Base-by-base conservation (phyloP, 2,888 invertebrate species). In the Cheilosia vulpina region DNA sequence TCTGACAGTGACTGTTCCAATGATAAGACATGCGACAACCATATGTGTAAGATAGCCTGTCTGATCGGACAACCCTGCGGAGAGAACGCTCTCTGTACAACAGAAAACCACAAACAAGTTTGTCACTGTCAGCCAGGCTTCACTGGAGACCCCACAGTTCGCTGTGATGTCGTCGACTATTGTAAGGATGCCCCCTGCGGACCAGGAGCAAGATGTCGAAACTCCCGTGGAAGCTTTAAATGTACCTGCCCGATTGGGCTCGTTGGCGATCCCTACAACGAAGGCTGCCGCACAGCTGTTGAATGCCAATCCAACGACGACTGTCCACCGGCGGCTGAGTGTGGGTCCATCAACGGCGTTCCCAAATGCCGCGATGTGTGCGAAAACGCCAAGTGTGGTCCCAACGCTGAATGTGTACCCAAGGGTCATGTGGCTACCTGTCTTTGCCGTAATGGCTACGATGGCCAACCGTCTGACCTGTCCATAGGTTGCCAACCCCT, bases 51-150 rank as follows among this genome's bases (percentile, higher is more conserved):
- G 93, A 96, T 97, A 82, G 96, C 97, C 17, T 98, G 98, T 90
- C 93, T 97, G 21, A 94, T 95, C 4, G 93, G 95, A n/a, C 96
- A 97, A 91, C 95, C 96, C 17, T 98, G 98, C 89, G 97, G 97
- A 0, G 94, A 95, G 68, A 97, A 97, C 91, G 96, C 97, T 0
- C 93, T 97, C 50, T 98, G 98, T 90, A 96, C 97, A 0, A 96
- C 97, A 2, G 96, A 97, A 91, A 95, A 95, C 89, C 97, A 98
- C 89, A 94, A 94, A 85, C 96, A 96, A 90, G 94, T 94, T 0
- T 96, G 96, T 90, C 96, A 96, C 89, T 98, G 98, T 90, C 97
- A 97, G 92, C 97, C 97, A 13, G 97, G 97, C 0, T 97, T 94
- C 89, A 96, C 96, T 0, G 97, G 97, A 3, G 95, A 97, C 91